Percentiles rank a stretch among this genome's conserved stretches.
These are phyloP conservation scores for Theonella swinhoei DNA, from an alignment of 37 sponge, comb jelly and placozoan genomes.

Conservation along the genomic window DNA sequence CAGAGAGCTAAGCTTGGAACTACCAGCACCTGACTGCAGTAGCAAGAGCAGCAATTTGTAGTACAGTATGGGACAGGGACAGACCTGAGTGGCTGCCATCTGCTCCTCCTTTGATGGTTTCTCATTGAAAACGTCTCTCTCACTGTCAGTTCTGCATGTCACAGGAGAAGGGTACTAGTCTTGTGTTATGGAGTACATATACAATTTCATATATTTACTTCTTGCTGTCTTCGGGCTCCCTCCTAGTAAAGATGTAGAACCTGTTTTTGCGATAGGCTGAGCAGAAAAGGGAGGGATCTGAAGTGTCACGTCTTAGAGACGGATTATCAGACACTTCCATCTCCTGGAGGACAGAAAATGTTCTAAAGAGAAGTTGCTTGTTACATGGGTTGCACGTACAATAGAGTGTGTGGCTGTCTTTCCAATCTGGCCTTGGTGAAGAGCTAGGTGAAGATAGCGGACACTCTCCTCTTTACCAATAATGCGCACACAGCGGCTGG, in stretches of 20 bases:
- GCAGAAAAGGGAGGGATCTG: slow-evolving; percentile 89
- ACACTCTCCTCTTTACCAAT: slow-evolving; percentile 92
- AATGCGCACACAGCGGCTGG: slow-evolving; percentile 88
- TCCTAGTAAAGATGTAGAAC: slow-evolving; percentile 89
- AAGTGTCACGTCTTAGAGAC: slow-evolving; percentile 56
- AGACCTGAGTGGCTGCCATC: slow-evolving; percentile 79
- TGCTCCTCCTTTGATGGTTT: slow-evolving; percentile 95
- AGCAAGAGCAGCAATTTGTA: neutral
- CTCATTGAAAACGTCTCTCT: slow-evolving; percentile 97
- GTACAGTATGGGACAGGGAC: neutral
- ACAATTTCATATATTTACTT: slow-evolving; percentile 28
- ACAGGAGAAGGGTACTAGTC: neutral
- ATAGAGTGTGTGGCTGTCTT: slow-evolving; percentile 53
- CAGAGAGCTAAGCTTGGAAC: slow-evolving; percentile 39
- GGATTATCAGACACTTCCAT: slow-evolving; percentile 90
- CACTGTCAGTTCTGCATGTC: slow-evolving; percentile 61
- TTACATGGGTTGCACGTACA: slow-evolving; percentile 53
- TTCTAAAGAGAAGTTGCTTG: neutral
- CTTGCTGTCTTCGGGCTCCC: slow-evolving; percentile 87
- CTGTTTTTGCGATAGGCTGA: slow-evolving; percentile 95
- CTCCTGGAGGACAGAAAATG: slow-evolving; percentile 55
- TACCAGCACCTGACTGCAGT: slow-evolving; percentile 13
- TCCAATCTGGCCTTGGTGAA: slow-evolving; percentile 77
- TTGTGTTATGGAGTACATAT: neutral
- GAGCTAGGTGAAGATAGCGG: slow-evolving; percentile 61